Conservation (phyloP, 2,113 vertebrate species). For the mouse (Mus musculus) region DNA sequence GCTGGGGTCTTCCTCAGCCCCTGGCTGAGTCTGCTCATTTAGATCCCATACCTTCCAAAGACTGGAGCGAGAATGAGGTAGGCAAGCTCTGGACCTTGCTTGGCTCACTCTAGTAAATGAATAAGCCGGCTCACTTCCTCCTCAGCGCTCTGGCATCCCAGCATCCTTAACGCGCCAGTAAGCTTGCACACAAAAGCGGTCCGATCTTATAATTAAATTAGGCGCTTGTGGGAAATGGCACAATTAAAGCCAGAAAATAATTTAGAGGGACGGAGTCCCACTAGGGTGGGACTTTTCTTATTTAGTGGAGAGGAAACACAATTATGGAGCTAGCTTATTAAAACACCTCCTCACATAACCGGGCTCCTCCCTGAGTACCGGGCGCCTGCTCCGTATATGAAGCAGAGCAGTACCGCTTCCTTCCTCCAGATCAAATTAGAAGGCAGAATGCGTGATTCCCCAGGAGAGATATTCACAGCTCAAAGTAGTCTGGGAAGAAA, state of each 20-base stretch:
- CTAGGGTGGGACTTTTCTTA: slow-evolving; percentile 80
- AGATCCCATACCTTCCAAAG: not conserved
- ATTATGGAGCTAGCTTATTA: slow-evolving; percentile 85
- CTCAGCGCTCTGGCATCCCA: not conserved
- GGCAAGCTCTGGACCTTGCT: fast-evolving
- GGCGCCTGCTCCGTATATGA: slow-evolving; percentile 59
- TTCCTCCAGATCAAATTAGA: slow-evolving; percentile 84
- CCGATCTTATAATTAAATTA: slow-evolving; percentile 73
- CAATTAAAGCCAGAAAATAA: slow-evolving; percentile 84
- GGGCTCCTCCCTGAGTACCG: slow-evolving; percentile 76
- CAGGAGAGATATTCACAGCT: slow-evolving; percentile 84
- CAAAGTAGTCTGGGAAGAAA: slow-evolving; percentile 77
- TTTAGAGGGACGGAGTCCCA: slow-evolving; percentile 76
- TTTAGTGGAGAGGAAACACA: slow-evolving; percentile 85
- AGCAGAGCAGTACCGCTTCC: slow-evolving; percentile 72
- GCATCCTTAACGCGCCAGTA: not conserved
- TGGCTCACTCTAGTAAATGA: not conserved
- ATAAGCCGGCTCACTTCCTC: fast-evolving
- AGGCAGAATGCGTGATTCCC: slow-evolving; percentile 83
- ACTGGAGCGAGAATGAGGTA: fast-evolving
- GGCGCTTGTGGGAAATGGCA: slow-evolving; percentile 62
- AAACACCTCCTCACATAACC: slow-evolving; percentile 85
- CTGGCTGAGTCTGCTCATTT: too few relatives aligned
- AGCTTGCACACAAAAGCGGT: not conserved
- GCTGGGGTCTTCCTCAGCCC: not conserved